phyloP scores from a whole-genome alignment of 1,140 invertebrate species.

The Telenomus remus region DNA sequence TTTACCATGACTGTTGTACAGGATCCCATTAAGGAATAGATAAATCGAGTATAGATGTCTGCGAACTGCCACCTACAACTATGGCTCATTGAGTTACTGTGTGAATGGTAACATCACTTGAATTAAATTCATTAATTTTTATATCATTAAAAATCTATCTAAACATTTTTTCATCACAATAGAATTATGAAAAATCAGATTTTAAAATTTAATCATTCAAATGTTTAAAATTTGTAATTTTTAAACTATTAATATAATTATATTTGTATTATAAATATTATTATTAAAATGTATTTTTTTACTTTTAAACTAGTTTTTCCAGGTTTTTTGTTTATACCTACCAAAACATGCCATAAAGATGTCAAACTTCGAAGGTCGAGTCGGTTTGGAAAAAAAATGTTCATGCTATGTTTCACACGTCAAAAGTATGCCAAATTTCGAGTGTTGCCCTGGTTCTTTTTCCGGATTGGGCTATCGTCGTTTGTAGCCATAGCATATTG shows the following conservation, averaged over 20 bases:
- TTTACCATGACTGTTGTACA: constrained; percentile 69
- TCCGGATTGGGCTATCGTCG: constrained; percentile 49
- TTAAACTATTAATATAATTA: no score
- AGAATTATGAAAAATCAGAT: no score
- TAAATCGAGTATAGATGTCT: constrained; percentile 14
- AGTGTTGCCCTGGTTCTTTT: constrained; percentile 64
- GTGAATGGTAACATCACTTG: constrained; percentile 63
- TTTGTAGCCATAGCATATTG: constrained; percentile 43
- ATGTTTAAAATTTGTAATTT: no score
- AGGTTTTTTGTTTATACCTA: no score
- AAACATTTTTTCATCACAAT: no score
- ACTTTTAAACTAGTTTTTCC: constrained; percentile 33
- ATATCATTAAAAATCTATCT: no score
- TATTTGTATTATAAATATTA: no score
- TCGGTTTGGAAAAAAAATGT: constrained; percentile 27
- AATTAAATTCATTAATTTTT: not conserved
- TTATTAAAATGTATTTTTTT: constrained; percentile 64
- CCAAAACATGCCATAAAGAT: not conserved
- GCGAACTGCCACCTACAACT: constrained; percentile 47
- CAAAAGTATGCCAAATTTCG: constrained; percentile 66
- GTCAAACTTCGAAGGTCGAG: no score
- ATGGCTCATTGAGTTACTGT: constrained; percentile 66
- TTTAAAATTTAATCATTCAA: no score
- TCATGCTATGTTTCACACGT: constrained; percentile 40
- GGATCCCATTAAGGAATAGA: constrained; percentile 56